Percentiles rank a stretch among this genome's conserved stretches.
Conservation (phyloP, 1,140 invertebrate species). For the Bombus pascuorum region DNA sequence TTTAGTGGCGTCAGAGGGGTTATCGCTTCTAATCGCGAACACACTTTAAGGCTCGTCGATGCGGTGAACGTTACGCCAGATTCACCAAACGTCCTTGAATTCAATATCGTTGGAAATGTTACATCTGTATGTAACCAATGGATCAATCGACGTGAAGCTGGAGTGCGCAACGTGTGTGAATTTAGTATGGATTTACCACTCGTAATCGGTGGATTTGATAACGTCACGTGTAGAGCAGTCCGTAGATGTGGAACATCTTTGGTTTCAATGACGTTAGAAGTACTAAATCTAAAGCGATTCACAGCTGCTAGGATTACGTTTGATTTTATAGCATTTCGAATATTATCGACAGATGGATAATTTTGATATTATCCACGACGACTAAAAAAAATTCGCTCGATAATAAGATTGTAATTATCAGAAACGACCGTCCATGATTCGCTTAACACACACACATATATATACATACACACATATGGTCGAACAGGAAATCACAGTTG, state of each 20-base stretch:
- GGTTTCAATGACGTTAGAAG: neutral
- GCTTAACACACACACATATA: neutral
- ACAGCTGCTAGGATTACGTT: neutral
- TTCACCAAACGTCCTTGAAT: conserved; percentile 7
- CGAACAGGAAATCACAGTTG: neutral
- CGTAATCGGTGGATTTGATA: neutral
- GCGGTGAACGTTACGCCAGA: neutral
- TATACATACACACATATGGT: neutral
- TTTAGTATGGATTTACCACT: neutral
- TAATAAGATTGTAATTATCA: neutral
- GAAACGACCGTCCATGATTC: neutral
- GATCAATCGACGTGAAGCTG: neutral
- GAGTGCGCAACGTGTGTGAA: neutral
- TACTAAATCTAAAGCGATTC: neutral
- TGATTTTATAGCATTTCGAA: too few species aligned
- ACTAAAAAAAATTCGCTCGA: neutral
- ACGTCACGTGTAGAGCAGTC: neutral
- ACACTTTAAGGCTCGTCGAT: neutral
- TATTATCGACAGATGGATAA: too few species aligned
- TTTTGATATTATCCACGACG: neutral
- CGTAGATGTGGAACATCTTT: neutral
- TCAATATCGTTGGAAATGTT: neutral
- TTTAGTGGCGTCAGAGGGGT: neutral
- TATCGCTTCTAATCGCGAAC: neutral
- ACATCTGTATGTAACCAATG: neutral